Base-by-base conservation (phyloP, 2,113 vertebrate genomes). In the Pteruthius melanotis region DNA sequence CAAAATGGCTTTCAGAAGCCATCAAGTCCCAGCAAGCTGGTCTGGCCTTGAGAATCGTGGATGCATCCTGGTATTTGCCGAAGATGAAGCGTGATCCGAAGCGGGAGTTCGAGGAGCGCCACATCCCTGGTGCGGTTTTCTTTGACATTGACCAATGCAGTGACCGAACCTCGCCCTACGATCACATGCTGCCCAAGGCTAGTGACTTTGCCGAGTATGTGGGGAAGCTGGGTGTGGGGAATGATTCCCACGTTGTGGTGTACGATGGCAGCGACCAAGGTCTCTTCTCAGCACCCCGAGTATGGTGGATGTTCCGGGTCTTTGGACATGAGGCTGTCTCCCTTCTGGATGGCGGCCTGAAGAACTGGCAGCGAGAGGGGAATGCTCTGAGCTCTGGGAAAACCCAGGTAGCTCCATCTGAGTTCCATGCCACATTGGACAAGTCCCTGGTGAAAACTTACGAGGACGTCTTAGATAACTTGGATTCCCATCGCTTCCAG, bases 291-390 rank as follows among this genome's bases (percentile, higher is more conserved):
- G 99, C 99, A 0, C 99, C 99, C 1, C 98, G 99, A 2, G 98
- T 99, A 21, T 99, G 99, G 99, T 99, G 99, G 99, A 99, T 99
- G 99, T 99, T 99, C 95, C 98, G 98, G 8, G 96, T 97, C 69
- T 99, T 99, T 12, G 99, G 99, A 13, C 99, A 99, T 47, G 83
- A 72, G 21, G 50, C 90, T 0, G 99, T 99, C 75, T 99, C 99
- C 5, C 97, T 99, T 72, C 97, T 99, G 64, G 98, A 99, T 83
- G 99, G 99, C 0, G 99, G 99, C 15, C 82, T 99, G 85, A 98
- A 98, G 96, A 98, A 98, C 90, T 99, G 99, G 99, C 83, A 97
- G 69, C 93, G 82, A 31, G 98, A 98, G 39, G 98, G 98, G 6
- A 86, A 98, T 27, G 97, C 97, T 0, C 81, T 99, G 70, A 97